Evolutionary conservation across 2,797 vertebrate genomes (phyloP).

Genomic region (Toxotes lorentzi): DNA sequence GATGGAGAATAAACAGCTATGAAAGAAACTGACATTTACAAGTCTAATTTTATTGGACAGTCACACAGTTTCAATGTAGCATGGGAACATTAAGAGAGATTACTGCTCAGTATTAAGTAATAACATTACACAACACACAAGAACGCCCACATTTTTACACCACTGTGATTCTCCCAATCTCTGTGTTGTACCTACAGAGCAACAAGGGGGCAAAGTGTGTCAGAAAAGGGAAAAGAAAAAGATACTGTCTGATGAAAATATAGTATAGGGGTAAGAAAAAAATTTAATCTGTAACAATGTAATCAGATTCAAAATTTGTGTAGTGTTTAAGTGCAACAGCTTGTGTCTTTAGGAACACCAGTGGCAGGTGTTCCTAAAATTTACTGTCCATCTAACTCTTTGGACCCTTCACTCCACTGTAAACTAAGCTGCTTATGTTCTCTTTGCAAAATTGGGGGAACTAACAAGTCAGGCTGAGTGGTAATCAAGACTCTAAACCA

Average conservation of each 20-base stretch:
- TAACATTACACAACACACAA: conserved; percentile 33
- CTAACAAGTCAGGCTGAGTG: no score
- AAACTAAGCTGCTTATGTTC: neutral
- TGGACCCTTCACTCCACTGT: neutral
- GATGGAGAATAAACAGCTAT: conserved; percentile 39
- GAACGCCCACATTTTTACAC: neutral
- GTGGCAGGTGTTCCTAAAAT: neutral
- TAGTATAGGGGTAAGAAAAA: neutral
- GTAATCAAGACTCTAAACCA: no score
- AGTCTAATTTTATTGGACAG: conserved; percentile 42
- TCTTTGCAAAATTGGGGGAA: neutral
- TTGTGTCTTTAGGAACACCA: neutral
- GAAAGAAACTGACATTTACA: conserved; percentile 44
- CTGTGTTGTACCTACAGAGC: neutral
- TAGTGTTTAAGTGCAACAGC: neutral
- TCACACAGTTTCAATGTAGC: conserved; percentile 45
- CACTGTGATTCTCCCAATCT: neutral
- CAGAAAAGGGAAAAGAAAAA: neutral
- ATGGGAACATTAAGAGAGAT: conserved; percentile 39
- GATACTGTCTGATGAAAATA: neutral
- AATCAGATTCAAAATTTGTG: neutral
- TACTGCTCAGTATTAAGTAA: conserved; percentile 19
- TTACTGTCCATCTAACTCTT: neutral
- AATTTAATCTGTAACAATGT: neutral
- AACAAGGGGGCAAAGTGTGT: neutral